These are phyloP conservation scores for Ammospiza nelsoni DNA, from an alignment of 2,113 vertebrate genomes.

Conservation along the genomic window DNA sequence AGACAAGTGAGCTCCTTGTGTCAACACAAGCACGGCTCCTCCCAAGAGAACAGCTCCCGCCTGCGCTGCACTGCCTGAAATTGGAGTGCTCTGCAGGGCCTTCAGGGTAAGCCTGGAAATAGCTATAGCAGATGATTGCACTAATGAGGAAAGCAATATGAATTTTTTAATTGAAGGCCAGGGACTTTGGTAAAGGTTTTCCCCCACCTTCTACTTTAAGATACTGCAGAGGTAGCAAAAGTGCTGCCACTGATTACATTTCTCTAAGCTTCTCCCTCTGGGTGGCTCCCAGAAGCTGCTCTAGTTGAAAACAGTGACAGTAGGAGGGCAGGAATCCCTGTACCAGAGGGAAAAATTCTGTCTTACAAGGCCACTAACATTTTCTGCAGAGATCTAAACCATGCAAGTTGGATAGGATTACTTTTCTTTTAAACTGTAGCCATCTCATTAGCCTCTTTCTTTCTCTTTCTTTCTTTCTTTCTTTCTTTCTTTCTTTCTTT, in stretches of 20 bases:
- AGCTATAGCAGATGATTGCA: neutral
- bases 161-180: slow-evolving; percentile 37
- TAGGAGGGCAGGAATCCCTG: neutral
- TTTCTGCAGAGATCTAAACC: neutral
- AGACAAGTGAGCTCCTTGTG: neutral
- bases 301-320: neutral
- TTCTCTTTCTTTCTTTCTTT: too few relatives aligned
- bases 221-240: neutral
- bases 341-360: neutral
- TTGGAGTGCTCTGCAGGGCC: neutral
- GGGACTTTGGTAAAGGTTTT: neutral
- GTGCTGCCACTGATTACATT: neutral
- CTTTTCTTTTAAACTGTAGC: neutral
- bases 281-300: neutral
- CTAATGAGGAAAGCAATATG: slow-evolving; percentile 40
- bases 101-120: neutral
- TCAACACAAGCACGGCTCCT: neutral
- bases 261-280: neutral
- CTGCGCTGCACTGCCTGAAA: neutral
- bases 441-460: neutral
- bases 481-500: too few relatives aligned
- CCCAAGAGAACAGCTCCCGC: fast-evolving
- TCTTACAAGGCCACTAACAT: neutral
- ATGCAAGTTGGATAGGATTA: neutral
- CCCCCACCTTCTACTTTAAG: neutral